Percentiles rank a stretch among this genome's conserved stretches.
Conservation (phyloP, 2,113 vertebrate genomes). For the Nyctibius bracteatus region DNA sequence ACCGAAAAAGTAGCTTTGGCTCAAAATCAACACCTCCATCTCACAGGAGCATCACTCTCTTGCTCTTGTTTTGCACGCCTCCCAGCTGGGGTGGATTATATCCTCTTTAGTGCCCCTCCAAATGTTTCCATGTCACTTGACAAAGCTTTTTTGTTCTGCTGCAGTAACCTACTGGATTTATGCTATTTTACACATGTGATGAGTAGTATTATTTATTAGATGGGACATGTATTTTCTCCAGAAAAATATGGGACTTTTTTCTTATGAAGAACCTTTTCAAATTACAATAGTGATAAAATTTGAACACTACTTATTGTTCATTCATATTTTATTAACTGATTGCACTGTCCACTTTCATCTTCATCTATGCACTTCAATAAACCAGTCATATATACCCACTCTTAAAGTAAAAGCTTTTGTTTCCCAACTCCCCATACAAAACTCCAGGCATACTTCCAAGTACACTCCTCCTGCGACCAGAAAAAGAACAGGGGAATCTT, state of each 20-base stretch:
- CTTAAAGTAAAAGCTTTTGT: neutral
- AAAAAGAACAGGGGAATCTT: constrained; percentile 21
- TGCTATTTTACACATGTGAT: neutral
- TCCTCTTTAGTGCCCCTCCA: neutral
- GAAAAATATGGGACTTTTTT: neutral
- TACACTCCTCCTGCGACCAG: neutral
- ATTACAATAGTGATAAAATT: neutral
- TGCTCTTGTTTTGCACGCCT: neutral
- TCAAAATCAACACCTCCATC: neutral
- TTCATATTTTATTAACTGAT: neutral
- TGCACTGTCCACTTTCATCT: neutral
- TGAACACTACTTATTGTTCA: neutral
- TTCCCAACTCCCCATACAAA: neutral
- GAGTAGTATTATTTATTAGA: neutral
- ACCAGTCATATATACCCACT: neutral
- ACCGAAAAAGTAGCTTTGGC: neutral
- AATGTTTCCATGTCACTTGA: neutral
- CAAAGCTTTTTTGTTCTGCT: neutral
- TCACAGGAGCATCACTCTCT: neutral
- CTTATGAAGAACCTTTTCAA: neutral
- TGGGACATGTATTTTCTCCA: neutral
- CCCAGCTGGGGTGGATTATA: neutral
- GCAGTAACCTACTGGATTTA: neutral
- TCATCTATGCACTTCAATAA: neutral
- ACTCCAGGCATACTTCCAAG: neutral